These are phyloP conservation scores for Clamator glandarius DNA, from an alignment of 2,797 vertebrate species.

Conservation along the genomic window DNA sequence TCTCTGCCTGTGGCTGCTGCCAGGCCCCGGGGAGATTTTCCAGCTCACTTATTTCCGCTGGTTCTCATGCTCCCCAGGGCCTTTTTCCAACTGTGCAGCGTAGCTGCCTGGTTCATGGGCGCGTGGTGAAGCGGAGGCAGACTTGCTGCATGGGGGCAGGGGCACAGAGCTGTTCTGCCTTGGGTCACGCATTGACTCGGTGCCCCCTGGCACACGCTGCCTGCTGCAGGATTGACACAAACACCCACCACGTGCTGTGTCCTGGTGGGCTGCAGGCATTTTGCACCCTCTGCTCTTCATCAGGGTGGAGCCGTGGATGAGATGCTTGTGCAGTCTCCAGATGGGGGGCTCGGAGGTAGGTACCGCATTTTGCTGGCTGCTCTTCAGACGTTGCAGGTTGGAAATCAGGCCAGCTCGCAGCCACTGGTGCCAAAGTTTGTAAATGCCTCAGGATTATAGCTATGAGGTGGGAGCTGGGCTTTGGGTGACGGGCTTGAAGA, in stretches of 20 bases:
- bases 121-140: background rate
- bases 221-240: background rate
- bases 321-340: background rate
- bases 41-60: background rate
- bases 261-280: background rate
- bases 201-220: rapidly evolving
- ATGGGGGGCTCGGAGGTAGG: background rate
- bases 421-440: background rate
- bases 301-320: background rate
- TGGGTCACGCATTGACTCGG: rapidly evolving
- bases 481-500: background rate
- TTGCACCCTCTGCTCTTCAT: background rate
- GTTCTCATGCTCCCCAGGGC: background rate
- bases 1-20: background rate
- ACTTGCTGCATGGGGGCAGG: background rate
- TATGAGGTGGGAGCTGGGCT: background rate
- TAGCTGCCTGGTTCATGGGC: background rate
- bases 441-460: background rate
- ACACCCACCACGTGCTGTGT: rapidly evolving
- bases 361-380: rapidly evolving
- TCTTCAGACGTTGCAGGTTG: background rate
- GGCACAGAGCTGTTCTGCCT: rapidly evolving
- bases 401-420: background rate
- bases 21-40: slow-evolving; percentile 41
- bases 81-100: background rate